Evolutionary conservation across 2,888 invertebrate species (phyloP).

Genomic region (Horisme vitalbata): DNA sequence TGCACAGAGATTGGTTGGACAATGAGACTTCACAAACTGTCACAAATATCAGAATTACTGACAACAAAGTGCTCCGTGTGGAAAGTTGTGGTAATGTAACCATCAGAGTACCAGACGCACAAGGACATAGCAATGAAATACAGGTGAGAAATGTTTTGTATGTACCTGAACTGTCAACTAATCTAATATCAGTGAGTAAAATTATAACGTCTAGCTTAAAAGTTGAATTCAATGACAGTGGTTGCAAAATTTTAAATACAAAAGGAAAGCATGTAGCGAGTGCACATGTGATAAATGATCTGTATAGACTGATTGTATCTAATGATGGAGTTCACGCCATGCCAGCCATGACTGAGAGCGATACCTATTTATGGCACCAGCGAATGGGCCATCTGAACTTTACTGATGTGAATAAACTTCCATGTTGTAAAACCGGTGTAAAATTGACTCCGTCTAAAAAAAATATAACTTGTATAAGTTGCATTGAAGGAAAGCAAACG

Average conservation of each 20-base stretch:
- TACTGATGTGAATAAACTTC: background rate
- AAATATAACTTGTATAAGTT: background rate
- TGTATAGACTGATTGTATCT: background rate
- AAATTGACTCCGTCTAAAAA: background rate
- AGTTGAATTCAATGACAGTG: slow-evolving; percentile 3
- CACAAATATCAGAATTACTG: no score
- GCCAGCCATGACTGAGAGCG: background rate
- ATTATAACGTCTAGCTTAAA: no score
- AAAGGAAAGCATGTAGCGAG: background rate
- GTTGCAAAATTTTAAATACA: slow-evolving; percentile 6
- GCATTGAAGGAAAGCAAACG: no score
- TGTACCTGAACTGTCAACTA: no score
- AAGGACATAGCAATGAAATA: no score
- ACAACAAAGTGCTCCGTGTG: no score
- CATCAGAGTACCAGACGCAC: no score
- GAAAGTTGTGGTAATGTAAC: no score
- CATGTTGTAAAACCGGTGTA: background rate
- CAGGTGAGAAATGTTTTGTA: no score
- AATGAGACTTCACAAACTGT: no score
- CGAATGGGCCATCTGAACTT: slow-evolving; percentile 11
- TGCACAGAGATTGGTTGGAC: no score
- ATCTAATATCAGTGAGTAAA: no score
- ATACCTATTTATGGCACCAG: background rate
- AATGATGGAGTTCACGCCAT: background rate
- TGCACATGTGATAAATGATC: background rate